These are phyloP conservation scores for Anser brachyrhynchus DNA, from an alignment of 2,113 vertebrate species.

Conservation along the genomic window DNA sequence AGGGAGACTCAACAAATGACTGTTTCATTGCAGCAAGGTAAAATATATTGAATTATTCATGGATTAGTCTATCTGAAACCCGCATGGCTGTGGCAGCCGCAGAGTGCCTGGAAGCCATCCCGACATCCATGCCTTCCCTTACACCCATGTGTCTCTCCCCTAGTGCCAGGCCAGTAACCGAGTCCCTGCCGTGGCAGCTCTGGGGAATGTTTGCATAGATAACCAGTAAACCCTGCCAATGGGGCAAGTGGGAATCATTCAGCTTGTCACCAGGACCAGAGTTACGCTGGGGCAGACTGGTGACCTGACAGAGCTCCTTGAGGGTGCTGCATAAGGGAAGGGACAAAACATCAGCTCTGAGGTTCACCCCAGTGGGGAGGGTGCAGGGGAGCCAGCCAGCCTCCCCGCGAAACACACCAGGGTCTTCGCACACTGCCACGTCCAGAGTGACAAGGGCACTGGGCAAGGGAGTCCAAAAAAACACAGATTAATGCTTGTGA, in stretches of 20 bases:
- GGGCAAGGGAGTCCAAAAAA: not conserved
- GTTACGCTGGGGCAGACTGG: too few species aligned
- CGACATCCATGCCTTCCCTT: not conserved
- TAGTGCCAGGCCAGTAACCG: not conserved
- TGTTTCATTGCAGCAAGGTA: not conserved
- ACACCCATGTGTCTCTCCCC: not conserved
- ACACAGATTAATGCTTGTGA: too few species aligned
- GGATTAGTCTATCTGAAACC: not conserved
- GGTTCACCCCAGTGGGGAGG: not conserved
- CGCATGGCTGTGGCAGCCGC: not conserved
- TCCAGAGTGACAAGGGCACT: not conserved
- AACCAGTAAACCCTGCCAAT: not conserved
- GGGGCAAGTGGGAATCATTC: not conserved
- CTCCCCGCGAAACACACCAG: not conserved
- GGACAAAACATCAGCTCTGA: fast-evolving
- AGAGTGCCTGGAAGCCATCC: not conserved
- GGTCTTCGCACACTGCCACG: fast-evolving
- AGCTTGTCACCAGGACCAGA: not conserved
- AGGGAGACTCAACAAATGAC: not conserved
- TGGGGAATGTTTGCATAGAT: not conserved
- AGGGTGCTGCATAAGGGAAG: not conserved
- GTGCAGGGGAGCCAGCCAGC: not conserved
- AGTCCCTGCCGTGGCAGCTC: fast-evolving
- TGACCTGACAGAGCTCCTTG: not conserved
- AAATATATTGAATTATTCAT: not conserved